These are phyloP conservation scores for Hirtodrosophila cameraria DNA, from an alignment of 2,888 invertebrate species.

Conservation along the genomic window DNA sequence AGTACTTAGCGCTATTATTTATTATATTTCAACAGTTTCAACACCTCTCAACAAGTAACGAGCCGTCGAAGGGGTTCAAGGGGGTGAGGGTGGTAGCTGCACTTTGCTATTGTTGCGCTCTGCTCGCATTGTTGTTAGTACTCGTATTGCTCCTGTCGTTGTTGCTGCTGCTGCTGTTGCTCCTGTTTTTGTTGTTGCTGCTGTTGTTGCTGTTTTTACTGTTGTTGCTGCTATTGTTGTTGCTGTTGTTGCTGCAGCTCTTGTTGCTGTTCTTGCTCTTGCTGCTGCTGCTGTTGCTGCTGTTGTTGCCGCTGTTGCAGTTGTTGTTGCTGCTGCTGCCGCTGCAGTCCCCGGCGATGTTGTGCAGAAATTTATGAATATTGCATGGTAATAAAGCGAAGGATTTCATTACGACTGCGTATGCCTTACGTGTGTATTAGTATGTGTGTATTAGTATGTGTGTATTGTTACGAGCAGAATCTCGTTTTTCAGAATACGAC, in stretches of 20 bases:
- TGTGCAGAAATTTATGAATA: conserved; percentile 78
- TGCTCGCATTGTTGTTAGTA: conserved; percentile 50
- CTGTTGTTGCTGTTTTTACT: conserved; percentile 25
- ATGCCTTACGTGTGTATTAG: conserved; percentile 13
- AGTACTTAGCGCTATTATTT: conserved; percentile 82
- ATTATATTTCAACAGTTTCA: conserved; percentile 82
- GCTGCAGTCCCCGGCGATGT: conserved; percentile 61
- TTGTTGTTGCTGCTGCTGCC: conserved; percentile 23
- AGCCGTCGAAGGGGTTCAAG: conserved; percentile 10
- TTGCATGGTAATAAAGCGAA: conserved; percentile 73
- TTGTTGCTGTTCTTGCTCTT: conserved; percentile 41
- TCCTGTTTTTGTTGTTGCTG: conserved; percentile 33
- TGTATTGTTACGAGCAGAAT: conserved; percentile 4
- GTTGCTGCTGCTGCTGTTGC: conserved; percentile 21
- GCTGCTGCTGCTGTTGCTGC: conserved; percentile 9
- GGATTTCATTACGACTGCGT: conserved; percentile 73
- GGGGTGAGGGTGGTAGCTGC: conserved; percentile 27
- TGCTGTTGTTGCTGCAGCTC: conserved; percentile 50
- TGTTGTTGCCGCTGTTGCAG: conserved; percentile 35
- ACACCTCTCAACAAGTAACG: conserved; percentile 81
- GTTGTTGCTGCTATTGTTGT: conserved; percentile 22
- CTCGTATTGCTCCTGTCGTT: conserved; percentile 5
- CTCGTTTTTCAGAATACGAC: conserved; percentile 24
- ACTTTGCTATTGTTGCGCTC: conserved; percentile 50
- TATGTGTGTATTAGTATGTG: not conserved